Base-by-base conservation (phyloP, 2,888 invertebrate species). In the Endomychus coccineus region DNA sequence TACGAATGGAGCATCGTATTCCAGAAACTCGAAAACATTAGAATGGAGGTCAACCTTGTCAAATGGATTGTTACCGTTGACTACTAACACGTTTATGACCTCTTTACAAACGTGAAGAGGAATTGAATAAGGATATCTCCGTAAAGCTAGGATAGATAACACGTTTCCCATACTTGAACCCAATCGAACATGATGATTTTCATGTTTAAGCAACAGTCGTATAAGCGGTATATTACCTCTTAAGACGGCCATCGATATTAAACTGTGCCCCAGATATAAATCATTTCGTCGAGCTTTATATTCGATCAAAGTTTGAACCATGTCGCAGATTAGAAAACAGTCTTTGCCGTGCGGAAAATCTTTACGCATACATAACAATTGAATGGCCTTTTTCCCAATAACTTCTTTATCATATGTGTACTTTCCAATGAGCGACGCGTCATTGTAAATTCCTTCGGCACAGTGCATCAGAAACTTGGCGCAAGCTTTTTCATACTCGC, bases 321-420 rank as follows among this genome's bases (percentile, higher is more conserved):
- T 43, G n/a, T 51, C 34, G 17, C 41, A 36, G n/a, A n/a, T n/a
- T 4, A 58, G 51, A 40, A 44, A 46, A 30, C 46, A 29, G 7
- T 43, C 38, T 4, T 44, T 21, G 31, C 62, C 60, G 3, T 40
- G 32, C 3, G 35, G 21, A 36, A 55, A 62, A 43, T 66, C 65
- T 16, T 52, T 49, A 34, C 66, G 45, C 50, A 65, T 50, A 31
- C 57, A 56, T 3, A 66, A 40, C 9, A 66, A 44, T 34, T 67
- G 66, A 15, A 66, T 45, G 2, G 59, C 52, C 11, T 60, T 63
- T 44, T 64, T 65, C 11, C 64, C 44, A 64, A 32, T 6, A 67
- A 40, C 7, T 50, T 15, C 12, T 45, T 33, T 22, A 48, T 49
- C 24, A 62, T 60, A n/a, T 46, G 34, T 1, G 50, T 15, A 25